Percentiles rank a stretch among this genome's conserved stretches.
These are phyloP conservation scores for Pogonomyrmex californicus DNA, from an alignment of 1,140 invertebrate genomes.

Conservation along the genomic window DNA sequence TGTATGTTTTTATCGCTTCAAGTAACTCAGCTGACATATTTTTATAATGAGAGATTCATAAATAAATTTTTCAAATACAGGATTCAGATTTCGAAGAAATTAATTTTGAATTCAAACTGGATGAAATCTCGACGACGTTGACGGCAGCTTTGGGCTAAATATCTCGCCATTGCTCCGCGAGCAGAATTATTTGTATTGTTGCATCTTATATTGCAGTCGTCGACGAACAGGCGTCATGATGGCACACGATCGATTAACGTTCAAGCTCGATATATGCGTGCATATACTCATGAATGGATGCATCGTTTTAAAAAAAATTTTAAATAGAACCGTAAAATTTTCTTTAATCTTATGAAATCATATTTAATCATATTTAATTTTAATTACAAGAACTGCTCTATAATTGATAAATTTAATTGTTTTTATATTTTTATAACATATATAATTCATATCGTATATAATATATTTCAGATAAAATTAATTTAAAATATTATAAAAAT, in stretches of 20 bases:
- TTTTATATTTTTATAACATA: constrained; percentile 12
- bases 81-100: neutral
- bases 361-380: neutral
- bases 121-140: constrained; percentile 71
- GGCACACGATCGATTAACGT: constrained; percentile 64
- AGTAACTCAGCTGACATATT: neutral
- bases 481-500: constrained; percentile 11
- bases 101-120: neutral
- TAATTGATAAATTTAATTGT: neutral
- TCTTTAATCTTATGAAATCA: neutral
- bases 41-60: neutral
- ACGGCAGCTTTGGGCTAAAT: constrained; percentile 65
- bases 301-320: neutral
- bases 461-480: neutral
- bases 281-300: neutral
- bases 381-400: neutral
- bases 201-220: constrained; percentile 63
- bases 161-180: constrained; percentile 50
- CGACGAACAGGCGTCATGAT: constrained; percentile 13
- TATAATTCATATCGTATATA: neutral
- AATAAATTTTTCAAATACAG: neutral
- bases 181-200: constrained; percentile 71
- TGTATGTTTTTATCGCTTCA: neutral
- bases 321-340: neutral
- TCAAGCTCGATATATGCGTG: neutral